Conservation (phyloP, 2,113 vertebrate genomes). For the Emydura subglobosa region DNA sequence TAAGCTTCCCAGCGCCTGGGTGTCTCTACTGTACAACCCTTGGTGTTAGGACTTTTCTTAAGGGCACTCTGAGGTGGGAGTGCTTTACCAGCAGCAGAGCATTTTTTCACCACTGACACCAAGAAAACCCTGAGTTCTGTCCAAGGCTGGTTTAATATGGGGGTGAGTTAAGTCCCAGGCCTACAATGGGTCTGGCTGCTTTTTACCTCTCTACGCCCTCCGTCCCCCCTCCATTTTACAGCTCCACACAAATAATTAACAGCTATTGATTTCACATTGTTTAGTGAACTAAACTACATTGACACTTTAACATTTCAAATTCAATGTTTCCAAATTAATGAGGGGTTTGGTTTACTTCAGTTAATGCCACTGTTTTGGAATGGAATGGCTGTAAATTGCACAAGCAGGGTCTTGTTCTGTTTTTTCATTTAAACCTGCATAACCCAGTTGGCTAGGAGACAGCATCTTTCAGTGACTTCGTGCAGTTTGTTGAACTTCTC, state of each 20-base stretch:
- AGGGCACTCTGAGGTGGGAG: no score
- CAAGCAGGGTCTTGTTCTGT: background rate
- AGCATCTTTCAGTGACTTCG: no score
- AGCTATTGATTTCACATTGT: conserved; percentile 49
- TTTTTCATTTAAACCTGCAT: background rate
- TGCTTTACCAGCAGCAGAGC: no score
- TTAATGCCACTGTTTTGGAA: background rate
- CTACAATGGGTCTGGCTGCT: background rate
- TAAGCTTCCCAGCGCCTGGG: no score
- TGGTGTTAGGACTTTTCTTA: no score
- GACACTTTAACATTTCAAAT: conserved; percentile 8
- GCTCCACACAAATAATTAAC: background rate
- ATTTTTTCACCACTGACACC: no score
- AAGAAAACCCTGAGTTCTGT: no score
- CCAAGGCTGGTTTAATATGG: no score
- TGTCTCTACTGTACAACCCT: no score
- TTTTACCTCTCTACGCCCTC: background rate
- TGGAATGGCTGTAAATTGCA: background rate
- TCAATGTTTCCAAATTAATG: background rate
- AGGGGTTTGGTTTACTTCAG: background rate
- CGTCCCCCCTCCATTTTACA: background rate
- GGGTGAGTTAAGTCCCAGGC: no score
- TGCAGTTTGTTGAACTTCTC: no score
- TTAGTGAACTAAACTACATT: conserved; percentile 37
- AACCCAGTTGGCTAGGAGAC: no score